phyloP scores from a whole-genome alignment of 2,888 invertebrate species.

The Anthrax anthrax region DNA sequence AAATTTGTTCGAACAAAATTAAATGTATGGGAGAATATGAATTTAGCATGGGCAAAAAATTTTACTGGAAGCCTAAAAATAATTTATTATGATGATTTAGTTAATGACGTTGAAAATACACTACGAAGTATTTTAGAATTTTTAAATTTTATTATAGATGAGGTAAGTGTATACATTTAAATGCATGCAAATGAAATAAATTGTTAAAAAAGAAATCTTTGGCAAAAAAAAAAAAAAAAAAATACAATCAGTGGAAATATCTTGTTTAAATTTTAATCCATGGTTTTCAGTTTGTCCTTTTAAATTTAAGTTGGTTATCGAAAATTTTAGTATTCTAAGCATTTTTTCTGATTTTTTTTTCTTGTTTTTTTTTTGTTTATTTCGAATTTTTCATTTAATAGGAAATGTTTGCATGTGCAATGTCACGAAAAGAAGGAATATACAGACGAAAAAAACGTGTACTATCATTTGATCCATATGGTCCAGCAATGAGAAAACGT shows the following conservation, averaged over 20 bases:
- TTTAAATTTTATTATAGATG: conserved; percentile 39
- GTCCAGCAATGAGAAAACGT: conserved; percentile 42
- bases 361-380: neutral
- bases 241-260: neutral
- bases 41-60: conserved; percentile 53
- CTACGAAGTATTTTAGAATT: conserved; percentile 45
- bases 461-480: conserved; percentile 55
- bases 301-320: too few relatives aligned
- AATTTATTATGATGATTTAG: conserved; percentile 54
- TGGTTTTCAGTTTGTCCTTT: too few relatives aligned
- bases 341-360: neutral
- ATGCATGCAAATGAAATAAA: too few relatives aligned
- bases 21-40: conserved; percentile 51
- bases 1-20: conserved; percentile 53
- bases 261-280: too few relatives aligned
- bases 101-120: conserved; percentile 43
- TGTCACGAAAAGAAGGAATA: conserved; percentile 52
- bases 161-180: conserved; percentile 37
- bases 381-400: conserved; percentile 16
- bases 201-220: neutral
- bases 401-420: conserved; percentile 43
- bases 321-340: neutral
- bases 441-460: conserved; percentile 53
- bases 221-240: neutral
- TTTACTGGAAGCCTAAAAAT: conserved; percentile 55